Evolutionary conservation across 2,888 invertebrate species (phyloP).

Genomic region (Melinaea marsaeus): DNA sequence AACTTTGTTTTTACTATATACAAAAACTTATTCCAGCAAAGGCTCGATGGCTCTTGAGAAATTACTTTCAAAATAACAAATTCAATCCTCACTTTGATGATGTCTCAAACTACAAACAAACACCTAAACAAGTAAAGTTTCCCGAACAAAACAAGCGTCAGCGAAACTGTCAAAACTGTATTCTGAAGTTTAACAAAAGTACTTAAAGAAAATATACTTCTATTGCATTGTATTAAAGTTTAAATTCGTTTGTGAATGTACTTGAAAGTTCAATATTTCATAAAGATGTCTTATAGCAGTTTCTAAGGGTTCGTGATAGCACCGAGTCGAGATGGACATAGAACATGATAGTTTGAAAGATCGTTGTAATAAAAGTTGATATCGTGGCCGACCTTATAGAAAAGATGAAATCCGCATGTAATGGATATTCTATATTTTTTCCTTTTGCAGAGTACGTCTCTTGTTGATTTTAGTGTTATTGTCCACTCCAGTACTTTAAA

Average conservation of each 20-base stretch:
- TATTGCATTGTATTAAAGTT: constrained; percentile 12
- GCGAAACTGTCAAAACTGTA: constrained; percentile 35
- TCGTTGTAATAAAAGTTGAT: constrained; percentile 30
- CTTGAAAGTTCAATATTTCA: constrained; percentile 52
- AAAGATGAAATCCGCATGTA: constrained; percentile 13
- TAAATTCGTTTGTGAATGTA: constrained; percentile 17
- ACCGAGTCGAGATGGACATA: constrained; percentile 32
- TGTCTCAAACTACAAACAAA: constrained; percentile 51
- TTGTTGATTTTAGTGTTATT: neutral
- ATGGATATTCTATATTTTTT: constrained; percentile 18
- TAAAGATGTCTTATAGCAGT: constrained; percentile 40
- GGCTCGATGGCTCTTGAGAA: constrained; percentile 8
- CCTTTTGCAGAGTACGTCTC: neutral
- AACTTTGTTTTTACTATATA: neutral
- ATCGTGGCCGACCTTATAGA: constrained; percentile 13
- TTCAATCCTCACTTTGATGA: constrained; percentile 36
- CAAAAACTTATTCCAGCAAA: neutral
- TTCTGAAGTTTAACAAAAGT: constrained; percentile 11
- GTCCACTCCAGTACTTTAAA: too few species aligned
- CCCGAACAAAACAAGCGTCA: constrained; percentile 47
- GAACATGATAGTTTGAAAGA: constrained; percentile 30
- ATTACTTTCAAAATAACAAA: constrained; percentile 25
- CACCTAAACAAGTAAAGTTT: constrained; percentile 49
- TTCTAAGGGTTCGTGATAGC: constrained; percentile 40
- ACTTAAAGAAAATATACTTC: constrained; percentile 28